A percentile compares a stretch with the other conserved stretches of the same genome.
phyloP scores from a whole-genome alignment of 2,888 invertebrate species.

The Deroplatys truncata region DNA sequence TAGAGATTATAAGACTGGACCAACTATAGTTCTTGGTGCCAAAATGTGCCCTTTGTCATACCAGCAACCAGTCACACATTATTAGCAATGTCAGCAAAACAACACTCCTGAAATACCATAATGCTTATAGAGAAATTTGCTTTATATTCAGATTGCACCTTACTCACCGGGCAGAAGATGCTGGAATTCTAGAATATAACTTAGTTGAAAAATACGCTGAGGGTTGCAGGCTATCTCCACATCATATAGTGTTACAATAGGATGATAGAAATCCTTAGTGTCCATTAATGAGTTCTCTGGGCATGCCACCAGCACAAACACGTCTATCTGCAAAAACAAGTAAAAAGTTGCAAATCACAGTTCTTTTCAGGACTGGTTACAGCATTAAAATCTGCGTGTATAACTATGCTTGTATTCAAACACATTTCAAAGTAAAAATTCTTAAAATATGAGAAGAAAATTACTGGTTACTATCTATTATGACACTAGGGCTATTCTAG shows the following conservation, averaged over 20 bases:
- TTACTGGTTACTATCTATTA: too few species aligned
- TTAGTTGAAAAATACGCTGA: slow-evolving; percentile 48
- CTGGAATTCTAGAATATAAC: slow-evolving; percentile 70
- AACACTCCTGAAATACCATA: too few species aligned
- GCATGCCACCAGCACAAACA: slow-evolving; percentile 88
- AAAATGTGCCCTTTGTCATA: too few species aligned
- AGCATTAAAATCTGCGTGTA: background rate
- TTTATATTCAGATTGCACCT: too few species aligned
- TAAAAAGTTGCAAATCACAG: background rate
- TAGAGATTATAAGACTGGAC: too few species aligned
- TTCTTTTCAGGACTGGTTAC: too few species aligned
- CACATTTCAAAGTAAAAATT: background rate
- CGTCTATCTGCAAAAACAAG: slow-evolving; percentile 65
- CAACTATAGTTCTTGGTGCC: too few species aligned
- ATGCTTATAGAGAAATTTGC: too few species aligned
- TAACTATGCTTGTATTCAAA: too few species aligned
- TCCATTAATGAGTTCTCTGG: slow-evolving; percentile 79
- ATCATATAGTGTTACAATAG: slow-evolving; percentile 89
- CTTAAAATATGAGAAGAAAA: background rate
- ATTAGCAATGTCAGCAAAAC: too few species aligned
- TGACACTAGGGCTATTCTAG: background rate
- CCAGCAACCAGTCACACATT: too few species aligned
- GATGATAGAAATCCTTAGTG: slow-evolving; percentile 81
- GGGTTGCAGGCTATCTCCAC: slow-evolving; percentile 62
- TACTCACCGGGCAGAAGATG: slow-evolving; percentile 62